Evolutionary conservation across 2,888 invertebrate species (phyloP).

Genomic region (Mythimna ferrago): DNA sequence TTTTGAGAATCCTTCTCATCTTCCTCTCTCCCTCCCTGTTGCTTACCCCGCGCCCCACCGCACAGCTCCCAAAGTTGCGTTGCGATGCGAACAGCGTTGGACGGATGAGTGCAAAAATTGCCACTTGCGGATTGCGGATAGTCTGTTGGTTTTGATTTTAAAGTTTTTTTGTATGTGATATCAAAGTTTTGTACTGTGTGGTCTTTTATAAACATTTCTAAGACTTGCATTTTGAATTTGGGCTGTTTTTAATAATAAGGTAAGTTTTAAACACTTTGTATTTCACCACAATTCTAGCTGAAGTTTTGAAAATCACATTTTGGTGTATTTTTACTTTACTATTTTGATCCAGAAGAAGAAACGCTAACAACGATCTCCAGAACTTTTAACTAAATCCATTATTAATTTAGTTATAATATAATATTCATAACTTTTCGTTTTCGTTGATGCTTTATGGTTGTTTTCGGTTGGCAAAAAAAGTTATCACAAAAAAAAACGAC

Average conservation of each 20-base stretch:
- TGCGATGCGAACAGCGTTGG: background rate
- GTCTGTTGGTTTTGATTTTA: conserved; percentile 11
- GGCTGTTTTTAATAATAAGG: conserved; percentile 27
- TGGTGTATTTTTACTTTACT: background rate
- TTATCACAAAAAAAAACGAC: conserved; percentile 15
- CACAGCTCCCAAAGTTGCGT: background rate
- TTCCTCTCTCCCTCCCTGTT: too few species aligned
- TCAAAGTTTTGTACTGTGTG: conserved; percentile 25
- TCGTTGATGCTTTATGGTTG: background rate
- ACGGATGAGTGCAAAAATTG: background rate
- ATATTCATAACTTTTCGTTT: background rate
- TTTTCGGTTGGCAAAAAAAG: conserved; percentile 14
- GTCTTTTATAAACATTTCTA: conserved; percentile 7
- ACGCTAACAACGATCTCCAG: background rate
- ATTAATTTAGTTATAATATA: background rate
- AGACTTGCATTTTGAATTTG: background rate
- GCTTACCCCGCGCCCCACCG: too few species aligned
- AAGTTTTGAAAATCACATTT: conserved; percentile 38
- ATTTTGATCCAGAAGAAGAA: background rate
- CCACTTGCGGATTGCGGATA: conserved; percentile 12
- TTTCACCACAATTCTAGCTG: conserved; percentile 35
- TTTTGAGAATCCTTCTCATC: background rate
- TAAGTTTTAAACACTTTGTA: conserved; percentile 12
- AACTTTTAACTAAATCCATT: background rate
- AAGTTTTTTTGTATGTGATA: conserved; percentile 21